Conservation (phyloP, 1,140 invertebrate genomes). For the Lepeophtheirus salmonis region DNA sequence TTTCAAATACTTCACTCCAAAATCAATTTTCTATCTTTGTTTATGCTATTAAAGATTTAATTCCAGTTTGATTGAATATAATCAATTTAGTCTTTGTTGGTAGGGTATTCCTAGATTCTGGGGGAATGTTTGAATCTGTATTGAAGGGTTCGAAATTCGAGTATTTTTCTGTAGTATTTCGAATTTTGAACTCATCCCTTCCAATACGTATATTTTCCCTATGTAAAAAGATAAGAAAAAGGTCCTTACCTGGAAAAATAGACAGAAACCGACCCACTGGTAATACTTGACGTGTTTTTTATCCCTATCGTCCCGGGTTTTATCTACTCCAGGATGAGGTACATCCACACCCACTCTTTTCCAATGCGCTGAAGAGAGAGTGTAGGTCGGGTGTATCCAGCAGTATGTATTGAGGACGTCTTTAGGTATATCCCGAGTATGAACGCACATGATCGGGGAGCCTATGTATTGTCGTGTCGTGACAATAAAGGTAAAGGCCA, state of each 20-base stretch:
- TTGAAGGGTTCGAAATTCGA: no score
- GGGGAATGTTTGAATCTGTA: no score
- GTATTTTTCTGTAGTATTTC: no score
- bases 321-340: constrained; percentile 25
- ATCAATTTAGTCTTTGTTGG: no score
- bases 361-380: constrained; percentile 19
- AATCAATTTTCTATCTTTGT: no score
- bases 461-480: constrained; percentile 35
- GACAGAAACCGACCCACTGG: constrained; percentile 27
- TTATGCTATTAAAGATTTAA: no score
- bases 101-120: no score
- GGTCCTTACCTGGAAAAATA: constrained; percentile 24
- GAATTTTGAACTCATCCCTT: no score
- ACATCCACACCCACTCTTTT: constrained; percentile 18
- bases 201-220: no score
- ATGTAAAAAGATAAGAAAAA: no score
- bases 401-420: constrained; percentile 32
- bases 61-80: no score
- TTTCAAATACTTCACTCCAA: no score
- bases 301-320: constrained; percentile 19
- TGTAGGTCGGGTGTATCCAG: constrained; percentile 30
- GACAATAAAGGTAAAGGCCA: constrained; percentile 33
- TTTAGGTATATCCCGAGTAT: constrained; percentile 28
- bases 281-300: constrained; percentile 25
- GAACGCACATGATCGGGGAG: constrained; percentile 31